phyloP scores from a whole-genome alignment of 2,113 vertebrate species.

The Lonchura striata region DNA sequence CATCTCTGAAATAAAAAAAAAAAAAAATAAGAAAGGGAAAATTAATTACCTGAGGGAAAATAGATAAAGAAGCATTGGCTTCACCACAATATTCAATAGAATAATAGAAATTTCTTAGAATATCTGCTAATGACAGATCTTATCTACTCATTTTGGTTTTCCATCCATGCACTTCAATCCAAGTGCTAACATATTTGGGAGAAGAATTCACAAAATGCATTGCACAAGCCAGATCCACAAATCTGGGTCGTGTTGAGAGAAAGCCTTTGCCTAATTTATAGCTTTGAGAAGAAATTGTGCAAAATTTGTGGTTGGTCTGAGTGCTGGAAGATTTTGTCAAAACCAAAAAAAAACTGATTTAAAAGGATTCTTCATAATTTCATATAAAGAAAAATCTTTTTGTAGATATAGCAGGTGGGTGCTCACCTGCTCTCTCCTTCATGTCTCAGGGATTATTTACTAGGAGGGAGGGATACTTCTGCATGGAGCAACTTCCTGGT shows the following conservation, averaged over 20 bases:
- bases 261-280: not conserved
- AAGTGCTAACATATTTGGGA: not conserved
- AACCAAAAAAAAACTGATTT: not conserved
- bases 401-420: rapidly evolving
- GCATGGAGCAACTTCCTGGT: not conserved
- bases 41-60: not conserved
- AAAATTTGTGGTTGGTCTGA: not conserved
- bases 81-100: not conserved
- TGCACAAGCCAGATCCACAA: not conserved
- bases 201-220: not conserved
- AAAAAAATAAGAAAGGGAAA: not conserved
- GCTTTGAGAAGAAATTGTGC: not conserved
- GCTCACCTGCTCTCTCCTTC: not conserved
- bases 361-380: not conserved
- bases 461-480: not conserved
- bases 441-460: not conserved
- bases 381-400: not conserved
- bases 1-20: not conserved
- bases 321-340: not conserved
- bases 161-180: not conserved
- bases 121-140: not conserved
- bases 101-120: not conserved
- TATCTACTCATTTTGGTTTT: not conserved
- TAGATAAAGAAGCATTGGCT: not conserved
- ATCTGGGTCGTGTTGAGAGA: not conserved